These are phyloP conservation scores for Myotis davidii DNA, from an alignment of 2,113 vertebrate species.

Conservation along the genomic window DNA sequence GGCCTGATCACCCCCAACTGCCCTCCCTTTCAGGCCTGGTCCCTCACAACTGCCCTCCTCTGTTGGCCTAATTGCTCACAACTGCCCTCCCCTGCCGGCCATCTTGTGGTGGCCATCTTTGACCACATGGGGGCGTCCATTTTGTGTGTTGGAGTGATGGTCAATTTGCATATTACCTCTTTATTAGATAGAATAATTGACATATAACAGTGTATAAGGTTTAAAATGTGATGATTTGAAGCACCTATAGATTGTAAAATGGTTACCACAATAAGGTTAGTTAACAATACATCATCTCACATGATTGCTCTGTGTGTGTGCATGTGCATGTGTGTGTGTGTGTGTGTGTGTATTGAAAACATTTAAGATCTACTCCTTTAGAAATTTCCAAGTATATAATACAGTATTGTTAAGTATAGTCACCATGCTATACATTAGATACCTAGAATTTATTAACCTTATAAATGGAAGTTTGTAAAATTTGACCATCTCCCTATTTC, in stretches of 20 bases:
- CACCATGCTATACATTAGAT: neutral
- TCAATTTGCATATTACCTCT: too few relatives aligned
- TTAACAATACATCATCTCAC: neutral
- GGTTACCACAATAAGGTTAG: neutral
- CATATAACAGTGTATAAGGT: neutral
- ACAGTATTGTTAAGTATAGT: neutral
- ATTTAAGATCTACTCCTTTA: neutral
- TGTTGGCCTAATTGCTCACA: too few relatives aligned
- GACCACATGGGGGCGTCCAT: too few relatives aligned
- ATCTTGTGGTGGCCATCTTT: too few relatives aligned
- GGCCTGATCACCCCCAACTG: too few relatives aligned
- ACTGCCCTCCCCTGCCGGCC: too few relatives aligned
- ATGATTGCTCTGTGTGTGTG: neutral
- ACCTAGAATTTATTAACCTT: neutral
- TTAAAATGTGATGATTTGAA: neutral
- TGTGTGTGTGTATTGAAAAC: neutral
- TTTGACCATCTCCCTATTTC: neutral
- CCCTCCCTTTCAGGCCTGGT: too few relatives aligned
- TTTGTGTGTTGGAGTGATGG: too few relatives aligned
- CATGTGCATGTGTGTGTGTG: neutral
- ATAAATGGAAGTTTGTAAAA: neutral
- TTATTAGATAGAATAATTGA: neutral
- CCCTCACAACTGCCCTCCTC: too few relatives aligned
- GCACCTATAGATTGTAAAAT: neutral
- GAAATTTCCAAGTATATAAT: neutral